Evolutionary conservation across 2,113 vertebrate genomes (phyloP), one percentile per base, ranked within the genome.

Genomic region (Oncorhynchus masou): DNA sequence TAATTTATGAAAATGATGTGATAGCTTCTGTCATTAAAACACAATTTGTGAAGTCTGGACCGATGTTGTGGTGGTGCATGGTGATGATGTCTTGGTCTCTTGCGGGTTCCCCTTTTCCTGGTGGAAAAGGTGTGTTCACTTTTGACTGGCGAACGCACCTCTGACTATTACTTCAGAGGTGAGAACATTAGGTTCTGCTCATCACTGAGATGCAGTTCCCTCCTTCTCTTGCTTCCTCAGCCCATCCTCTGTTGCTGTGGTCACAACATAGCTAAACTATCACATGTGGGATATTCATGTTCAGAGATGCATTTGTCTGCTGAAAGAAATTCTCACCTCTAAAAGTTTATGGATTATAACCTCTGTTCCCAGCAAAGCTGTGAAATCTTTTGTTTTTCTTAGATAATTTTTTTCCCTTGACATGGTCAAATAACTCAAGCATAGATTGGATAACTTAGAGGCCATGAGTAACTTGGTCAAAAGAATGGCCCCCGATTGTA

Each of bases 131-230:
- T 70, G 73, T 76, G 48, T 81, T 70, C 31, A 70, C 75, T 73
- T 81, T 74, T 76, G 71, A 65, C 34, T 79, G n/a, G 66, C 77
- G 3, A 62, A 25, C 29, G 57, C 65, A 66, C 73, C 6, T 24
- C 49, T 24, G 75, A 68, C 77, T 48, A 72, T 88, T 82, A 88
- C 81, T 82, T 84, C 79, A 89, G 49, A 65, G 71, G 82, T 79
- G 76, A 86, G 83, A 85, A 79, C 79, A 79, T 84, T 59, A 13
- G 68, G 25, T 70, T 74, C 57, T 71, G 77, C 79, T 78, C 70
- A 73, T 85, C 75, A 3, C 76, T 79, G 75, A 51, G 71, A 59
- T 69, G 20, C 8, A 9, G 68, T 81, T 70, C 70, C 76, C 68
- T 22, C 9, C 25, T 48, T 20, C 20, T 25, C 68, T 48, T n/a